Conservation (phyloP, 2,797 vertebrate genomes). For the Pyrocephalus nanus region DNA sequence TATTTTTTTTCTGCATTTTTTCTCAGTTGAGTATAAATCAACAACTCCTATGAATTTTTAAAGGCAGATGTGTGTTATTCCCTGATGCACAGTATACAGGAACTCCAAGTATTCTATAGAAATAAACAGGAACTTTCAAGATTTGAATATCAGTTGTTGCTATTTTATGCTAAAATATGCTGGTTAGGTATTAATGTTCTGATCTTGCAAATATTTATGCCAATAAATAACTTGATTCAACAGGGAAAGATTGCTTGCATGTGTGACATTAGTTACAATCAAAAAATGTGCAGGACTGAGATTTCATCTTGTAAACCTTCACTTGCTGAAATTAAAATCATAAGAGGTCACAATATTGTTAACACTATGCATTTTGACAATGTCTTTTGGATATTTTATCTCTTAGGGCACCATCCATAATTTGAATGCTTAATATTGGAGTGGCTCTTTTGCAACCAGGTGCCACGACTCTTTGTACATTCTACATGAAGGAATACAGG, state of each 20-base stretch:
- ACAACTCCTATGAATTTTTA: constrained; percentile 10
- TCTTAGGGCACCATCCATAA: neutral
- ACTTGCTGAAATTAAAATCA: constrained; percentile 5
- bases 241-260: neutral
- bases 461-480: neutral
- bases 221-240: constrained; percentile 19
- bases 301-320: neutral
- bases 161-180: neutral
- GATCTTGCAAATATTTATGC: constrained; percentile 25
- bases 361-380: neutral
- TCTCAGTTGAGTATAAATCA: neutral
- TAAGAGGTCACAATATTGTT: neutral
- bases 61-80: neutral
- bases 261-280: neutral
- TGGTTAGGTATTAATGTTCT: constrained; percentile 5
- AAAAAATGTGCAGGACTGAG: neutral
- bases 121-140: neutral
- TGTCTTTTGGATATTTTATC: neutral
- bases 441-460: neutral
- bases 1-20: neutral
- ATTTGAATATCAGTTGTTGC: neutral
- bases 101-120: neutral
- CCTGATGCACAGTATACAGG: neutral
- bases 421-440: neutral
- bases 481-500: neutral